Percentiles rank a stretch among this genome's conserved stretches.
These are phyloP conservation scores for Chloromyia formosa DNA, from an alignment of 2,888 invertebrate species.

Conservation along the genomic window DNA sequence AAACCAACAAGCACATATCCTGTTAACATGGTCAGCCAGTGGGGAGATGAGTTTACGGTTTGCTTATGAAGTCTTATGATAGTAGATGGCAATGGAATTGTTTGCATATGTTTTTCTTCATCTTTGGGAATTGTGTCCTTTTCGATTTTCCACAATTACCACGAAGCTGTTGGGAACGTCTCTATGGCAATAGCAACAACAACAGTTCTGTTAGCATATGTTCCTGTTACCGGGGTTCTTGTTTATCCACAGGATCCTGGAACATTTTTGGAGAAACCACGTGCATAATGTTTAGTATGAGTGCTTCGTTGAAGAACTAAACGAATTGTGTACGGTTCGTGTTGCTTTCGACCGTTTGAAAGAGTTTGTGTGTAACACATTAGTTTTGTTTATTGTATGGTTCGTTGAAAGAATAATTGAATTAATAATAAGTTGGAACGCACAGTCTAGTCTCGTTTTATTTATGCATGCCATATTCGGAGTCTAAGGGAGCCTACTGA, in stretches of 20 bases:
- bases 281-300: conserved; percentile 31
- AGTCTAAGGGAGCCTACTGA: no score
- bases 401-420: no score
- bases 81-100: neutral
- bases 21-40: conserved; percentile 26
- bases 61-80: neutral
- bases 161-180: neutral
- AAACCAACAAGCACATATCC: conserved; percentile 21
- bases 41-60: no score
- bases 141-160: conserved; percentile 24
- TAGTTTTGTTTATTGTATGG: neutral
- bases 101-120: conserved; percentile 35
- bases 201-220: conserved; percentile 45
- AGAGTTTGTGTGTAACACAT: neutral
- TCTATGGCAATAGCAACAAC: conserved; percentile 32
- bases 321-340: neutral
- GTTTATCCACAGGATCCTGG: conserved; percentile 41
- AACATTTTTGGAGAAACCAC: conserved; percentile 38
- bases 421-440: no score
- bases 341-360: no score
- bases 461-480: no score
- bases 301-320: neutral
- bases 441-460: no score
- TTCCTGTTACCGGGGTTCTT: conserved; percentile 43
- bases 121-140: conserved; percentile 2